Evolutionary conservation across 2,888 invertebrate genomes (phyloP).

Genomic region (Pheosia gnoma): DNA sequence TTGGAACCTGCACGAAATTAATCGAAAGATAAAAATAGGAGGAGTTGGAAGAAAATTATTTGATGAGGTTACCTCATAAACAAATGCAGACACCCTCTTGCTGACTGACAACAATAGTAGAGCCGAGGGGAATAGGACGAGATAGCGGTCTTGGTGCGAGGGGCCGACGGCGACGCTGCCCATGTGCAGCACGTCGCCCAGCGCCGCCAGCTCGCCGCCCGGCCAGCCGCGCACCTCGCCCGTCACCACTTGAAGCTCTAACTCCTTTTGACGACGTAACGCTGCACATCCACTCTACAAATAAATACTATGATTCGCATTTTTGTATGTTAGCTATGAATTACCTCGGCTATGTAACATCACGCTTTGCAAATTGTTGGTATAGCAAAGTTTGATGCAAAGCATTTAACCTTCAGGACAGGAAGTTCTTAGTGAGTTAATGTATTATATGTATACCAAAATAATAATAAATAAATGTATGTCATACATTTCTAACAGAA

Average conservation of each 20-base stretch:
- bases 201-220: conserved; percentile 84
- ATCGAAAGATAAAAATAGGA: too few species aligned
- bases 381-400: too few species aligned
- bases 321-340: too few species aligned
- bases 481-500: too few species aligned
- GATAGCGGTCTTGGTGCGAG: conserved; percentile 94
- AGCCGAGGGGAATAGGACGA: conserved; percentile 95
- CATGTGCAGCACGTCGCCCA: conserved; percentile 96
- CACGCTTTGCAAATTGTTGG: too few species aligned
- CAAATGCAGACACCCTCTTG: conserved; percentile 96
- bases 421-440: too few species aligned
- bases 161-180: conserved; percentile 95
- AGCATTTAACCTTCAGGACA: too few species aligned
- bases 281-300: conserved; percentile 92
- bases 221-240: conserved; percentile 98
- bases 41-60: too few species aligned
- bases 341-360: too few species aligned
- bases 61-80: conserved; percentile 90
- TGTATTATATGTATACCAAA: too few species aligned
- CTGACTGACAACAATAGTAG: conserved; percentile 95
- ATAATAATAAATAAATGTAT: too few species aligned
- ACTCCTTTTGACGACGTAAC: conserved; percentile 95
- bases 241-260: conserved; percentile 97
- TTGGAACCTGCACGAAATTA: too few species aligned
- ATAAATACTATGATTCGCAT: not conserved